Evolutionary conservation across 2,797 vertebrate genomes (phyloP).

Genomic region (Xenopus petersii): DNA sequence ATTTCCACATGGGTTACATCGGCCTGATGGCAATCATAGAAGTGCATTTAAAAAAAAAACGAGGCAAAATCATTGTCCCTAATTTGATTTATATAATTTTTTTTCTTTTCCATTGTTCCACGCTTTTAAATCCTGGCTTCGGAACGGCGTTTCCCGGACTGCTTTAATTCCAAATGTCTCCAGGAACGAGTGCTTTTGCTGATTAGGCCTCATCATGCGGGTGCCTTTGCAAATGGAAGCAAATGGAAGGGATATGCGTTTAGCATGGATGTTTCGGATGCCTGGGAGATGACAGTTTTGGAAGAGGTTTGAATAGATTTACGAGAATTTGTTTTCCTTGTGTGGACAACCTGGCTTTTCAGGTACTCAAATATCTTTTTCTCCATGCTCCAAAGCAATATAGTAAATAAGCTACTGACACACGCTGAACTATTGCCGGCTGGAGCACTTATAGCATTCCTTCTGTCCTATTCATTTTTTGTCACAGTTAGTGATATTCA

Average conservation of each 20-base stretch:
- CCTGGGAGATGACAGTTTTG: neutral
- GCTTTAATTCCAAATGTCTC: constrained; percentile 2
- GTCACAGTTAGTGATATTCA: too few relatives aligned
- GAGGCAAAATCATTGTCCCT: neutral
- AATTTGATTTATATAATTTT: neutral
- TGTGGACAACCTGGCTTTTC: too few relatives aligned
- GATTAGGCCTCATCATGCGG: neutral
- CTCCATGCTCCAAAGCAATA: too few relatives aligned
- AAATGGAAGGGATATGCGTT: neutral
- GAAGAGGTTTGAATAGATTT: neutral
- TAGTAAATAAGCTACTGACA: neutral
- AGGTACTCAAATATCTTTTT: too few relatives aligned
- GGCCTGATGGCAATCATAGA: constrained; percentile 36
- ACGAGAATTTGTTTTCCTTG: neutral
- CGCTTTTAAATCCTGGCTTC: neutral
- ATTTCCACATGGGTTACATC: constrained; percentile 46
- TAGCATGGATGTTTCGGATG: neutral
- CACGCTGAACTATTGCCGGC: too few relatives aligned
- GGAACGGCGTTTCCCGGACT: neutral
- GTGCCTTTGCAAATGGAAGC: neutral
- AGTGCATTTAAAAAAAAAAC: constrained; percentile 18
- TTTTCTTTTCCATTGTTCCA: neutral
- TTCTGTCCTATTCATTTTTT: too few relatives aligned
- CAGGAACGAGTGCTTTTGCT: neutral
- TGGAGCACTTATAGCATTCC: too few relatives aligned